These are phyloP conservation scores for Ophion slaviceki DNA, from an alignment of 2,888 invertebrate species.

Conservation along the genomic window DNA sequence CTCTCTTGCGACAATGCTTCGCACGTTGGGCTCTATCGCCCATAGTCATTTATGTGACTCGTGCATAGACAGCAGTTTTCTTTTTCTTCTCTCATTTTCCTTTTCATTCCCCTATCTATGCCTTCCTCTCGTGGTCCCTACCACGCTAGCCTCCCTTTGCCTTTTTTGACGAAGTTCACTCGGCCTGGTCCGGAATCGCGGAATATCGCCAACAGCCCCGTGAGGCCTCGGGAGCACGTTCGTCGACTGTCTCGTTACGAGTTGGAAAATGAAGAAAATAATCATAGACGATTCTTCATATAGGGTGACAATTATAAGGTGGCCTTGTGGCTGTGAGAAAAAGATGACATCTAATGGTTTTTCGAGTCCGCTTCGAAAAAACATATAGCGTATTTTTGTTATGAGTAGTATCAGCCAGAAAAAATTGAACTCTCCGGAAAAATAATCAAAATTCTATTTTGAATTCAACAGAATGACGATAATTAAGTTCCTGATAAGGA, in stretches of 20 bases:
- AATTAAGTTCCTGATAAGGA: too few species aligned
- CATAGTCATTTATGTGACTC: conserved; percentile 66
- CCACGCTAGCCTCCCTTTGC: conserved; percentile 26
- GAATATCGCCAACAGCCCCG: conserved; percentile 54
- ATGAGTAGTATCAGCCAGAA: too few species aligned
- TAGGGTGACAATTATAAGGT: too few species aligned
- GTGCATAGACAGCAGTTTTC: conserved; percentile 60
- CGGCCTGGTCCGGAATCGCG: conserved; percentile 50
- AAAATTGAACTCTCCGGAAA: too few species aligned
- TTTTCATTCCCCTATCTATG: conserved; percentile 43
- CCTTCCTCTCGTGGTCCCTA: conserved; percentile 15
- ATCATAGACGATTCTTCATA: not conserved
- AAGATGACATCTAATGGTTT: too few species aligned
- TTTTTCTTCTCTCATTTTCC: conserved; percentile 45
- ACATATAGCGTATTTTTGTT: too few species aligned
- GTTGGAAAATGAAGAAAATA: conserved; percentile 46
- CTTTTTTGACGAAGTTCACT: conserved; percentile 51
- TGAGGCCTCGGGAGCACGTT: conserved; percentile 44
- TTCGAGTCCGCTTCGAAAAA: too few species aligned
- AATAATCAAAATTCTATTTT: too few species aligned
- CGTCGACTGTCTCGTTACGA: conserved; percentile 37
- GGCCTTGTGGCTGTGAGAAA: too few species aligned
- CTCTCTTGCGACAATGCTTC: conserved; percentile 62
- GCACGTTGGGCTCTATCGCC: conserved; percentile 60
- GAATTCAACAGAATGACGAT: too few species aligned